phyloP scores from a whole-genome alignment of 2,797 vertebrate genomes.

The Falco concolor region DNA sequence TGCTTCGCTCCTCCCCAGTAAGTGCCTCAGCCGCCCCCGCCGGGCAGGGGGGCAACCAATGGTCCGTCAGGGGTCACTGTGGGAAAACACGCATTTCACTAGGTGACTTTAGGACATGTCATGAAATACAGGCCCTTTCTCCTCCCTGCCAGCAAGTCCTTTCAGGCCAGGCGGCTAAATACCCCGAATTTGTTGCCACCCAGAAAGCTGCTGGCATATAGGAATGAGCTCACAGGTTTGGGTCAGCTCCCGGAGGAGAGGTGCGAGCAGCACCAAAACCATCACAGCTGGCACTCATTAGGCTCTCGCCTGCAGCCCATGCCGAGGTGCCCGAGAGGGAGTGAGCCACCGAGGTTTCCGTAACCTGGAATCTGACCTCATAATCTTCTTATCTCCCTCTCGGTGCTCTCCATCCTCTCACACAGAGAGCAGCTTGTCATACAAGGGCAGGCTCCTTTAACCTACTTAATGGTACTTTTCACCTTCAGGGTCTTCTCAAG shows the following conservation, averaged over 20 bases:
- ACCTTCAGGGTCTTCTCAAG: background rate
- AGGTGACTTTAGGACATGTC: background rate
- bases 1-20: accelerated
- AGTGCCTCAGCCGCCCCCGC: accelerated
- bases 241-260: background rate
- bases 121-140: background rate
- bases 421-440: background rate
- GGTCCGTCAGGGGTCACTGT: background rate
- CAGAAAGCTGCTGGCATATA: background rate
- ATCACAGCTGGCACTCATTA: background rate
- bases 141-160: background rate
- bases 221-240: background rate
- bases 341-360: background rate
- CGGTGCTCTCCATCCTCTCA: background rate
- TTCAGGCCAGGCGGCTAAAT: background rate
- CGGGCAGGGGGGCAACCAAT: accelerated
- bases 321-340: background rate
- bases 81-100: background rate
- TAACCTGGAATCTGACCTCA: background rate
- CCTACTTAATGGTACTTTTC: background rate
- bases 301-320: background rate
- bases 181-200: background rate
- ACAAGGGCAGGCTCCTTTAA: background rate
- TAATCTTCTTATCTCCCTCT: background rate
- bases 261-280: background rate